A percentile compares a stretch with the other conserved stretches of the same genome.
These are phyloP conservation scores for Dromius quadrimaculatus DNA, from an alignment of 2,888 invertebrate species.

Conservation along the genomic window DNA sequence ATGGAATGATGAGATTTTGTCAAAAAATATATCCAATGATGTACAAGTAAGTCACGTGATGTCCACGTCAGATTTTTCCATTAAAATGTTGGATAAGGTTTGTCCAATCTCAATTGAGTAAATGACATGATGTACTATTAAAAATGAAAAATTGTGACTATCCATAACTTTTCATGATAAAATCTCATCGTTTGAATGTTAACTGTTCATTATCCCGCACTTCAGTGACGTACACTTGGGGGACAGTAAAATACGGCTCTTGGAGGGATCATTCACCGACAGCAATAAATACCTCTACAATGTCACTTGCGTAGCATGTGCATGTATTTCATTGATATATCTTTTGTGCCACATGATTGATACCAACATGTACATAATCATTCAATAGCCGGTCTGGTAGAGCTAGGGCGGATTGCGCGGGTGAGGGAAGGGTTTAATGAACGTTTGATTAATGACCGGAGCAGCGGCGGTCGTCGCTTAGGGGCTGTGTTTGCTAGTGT, in stretches of 20 bases:
- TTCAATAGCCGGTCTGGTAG: conserved; percentile 23
- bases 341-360: conserved; percentile 39
- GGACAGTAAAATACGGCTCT: conserved; percentile 27
- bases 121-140: too few relatives aligned
- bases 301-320: conserved; percentile 31
- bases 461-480: conserved; percentile 26
- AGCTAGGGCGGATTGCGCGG: background rate
- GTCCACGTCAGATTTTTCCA: too few relatives aligned
- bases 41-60: too few relatives aligned
- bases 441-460: conserved; percentile 41
- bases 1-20: too few relatives aligned
- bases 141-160: background rate
- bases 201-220: conserved; percentile 21
- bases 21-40: too few relatives aligned
- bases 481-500: conserved; percentile 8
- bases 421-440: conserved; percentile 32
- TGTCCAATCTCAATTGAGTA: too few relatives aligned
- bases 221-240: too few relatives aligned
- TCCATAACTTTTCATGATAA: background rate
- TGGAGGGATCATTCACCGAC: conserved; percentile 14
- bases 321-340: conserved; percentile 42
- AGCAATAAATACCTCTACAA: conserved; percentile 36
- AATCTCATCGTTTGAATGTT: background rate
- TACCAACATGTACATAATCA: conserved; percentile 37
- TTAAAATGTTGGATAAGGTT: too few relatives aligned